A percentile compares a stretch with the other conserved stretches of the same genome.
Evolutionary conservation across 2,888 invertebrate genomes (phyloP).

Genomic region (Drosophila monieri): DNA sequence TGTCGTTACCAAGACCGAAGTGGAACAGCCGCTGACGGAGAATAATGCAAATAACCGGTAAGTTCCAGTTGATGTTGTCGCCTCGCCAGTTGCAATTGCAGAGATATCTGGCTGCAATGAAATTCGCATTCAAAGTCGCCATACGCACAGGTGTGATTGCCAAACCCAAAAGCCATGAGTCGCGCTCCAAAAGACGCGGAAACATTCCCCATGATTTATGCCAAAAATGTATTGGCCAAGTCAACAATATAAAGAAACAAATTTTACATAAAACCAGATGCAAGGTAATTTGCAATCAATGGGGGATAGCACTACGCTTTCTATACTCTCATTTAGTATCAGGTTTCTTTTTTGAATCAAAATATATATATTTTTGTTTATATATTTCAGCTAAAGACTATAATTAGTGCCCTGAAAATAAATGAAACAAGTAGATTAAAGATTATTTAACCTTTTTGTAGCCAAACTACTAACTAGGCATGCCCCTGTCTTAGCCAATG

Average conservation of each 20-base stretch:
- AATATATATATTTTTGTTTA: too few relatives aligned
- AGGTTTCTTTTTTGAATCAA: not conserved
- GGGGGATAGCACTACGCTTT: not conserved
- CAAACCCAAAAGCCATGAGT: conserved; percentile 8
- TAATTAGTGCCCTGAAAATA: too few relatives aligned
- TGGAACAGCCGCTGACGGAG: conserved; percentile 83
- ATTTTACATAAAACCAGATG: not conserved
- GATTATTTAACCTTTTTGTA: too few relatives aligned
- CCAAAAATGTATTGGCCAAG: conserved; percentile 7
- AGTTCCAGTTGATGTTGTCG: conserved; percentile 60
- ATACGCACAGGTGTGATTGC: conserved; percentile 23
- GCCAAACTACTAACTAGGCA: not conserved
- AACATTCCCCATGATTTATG: conserved; percentile 18
- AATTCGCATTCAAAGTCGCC: conserved; percentile 10
- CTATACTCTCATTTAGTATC: not conserved
- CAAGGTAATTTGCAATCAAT: not conserved
- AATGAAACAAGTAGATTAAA: too few relatives aligned
- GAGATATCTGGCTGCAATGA: conserved; percentile 15
- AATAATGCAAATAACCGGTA: conserved; percentile 82
- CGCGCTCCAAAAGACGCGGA: conserved; percentile 17
- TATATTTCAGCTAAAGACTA: too few relatives aligned
- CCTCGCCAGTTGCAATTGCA: conserved; percentile 19
- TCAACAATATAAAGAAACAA: not conserved
- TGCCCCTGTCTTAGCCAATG: not conserved
- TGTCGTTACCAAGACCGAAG: conserved; percentile 83